Conservation (phyloP, 2,797 vertebrate species). For the Sebastes miniatus region DNA sequence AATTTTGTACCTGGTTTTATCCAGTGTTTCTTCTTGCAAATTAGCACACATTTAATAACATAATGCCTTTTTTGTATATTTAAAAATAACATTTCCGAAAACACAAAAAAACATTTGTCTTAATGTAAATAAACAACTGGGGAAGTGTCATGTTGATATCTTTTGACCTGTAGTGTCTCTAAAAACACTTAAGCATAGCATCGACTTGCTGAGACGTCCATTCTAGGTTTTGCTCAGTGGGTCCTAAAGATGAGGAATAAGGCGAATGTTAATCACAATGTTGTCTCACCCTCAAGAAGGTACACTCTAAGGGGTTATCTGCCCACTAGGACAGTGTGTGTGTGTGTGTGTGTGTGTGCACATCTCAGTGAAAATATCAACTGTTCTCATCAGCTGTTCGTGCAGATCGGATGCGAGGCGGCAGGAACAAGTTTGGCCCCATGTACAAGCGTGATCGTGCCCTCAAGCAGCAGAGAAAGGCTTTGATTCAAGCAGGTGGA, state of each 20-base stretch:
- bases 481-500: conserved; percentile 86
- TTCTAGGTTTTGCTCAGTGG: neutral
- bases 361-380: neutral
- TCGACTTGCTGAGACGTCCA: neutral
- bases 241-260: neutral
- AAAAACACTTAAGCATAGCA: neutral
- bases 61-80: too few species aligned
- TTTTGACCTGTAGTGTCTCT: too few species aligned
- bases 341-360: too few species aligned
- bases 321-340: too few species aligned
- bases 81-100: too few species aligned
- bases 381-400: conserved; percentile 85
- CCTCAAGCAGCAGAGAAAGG: conserved; percentile 93
- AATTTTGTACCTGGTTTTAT: too few species aligned
- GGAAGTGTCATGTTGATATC: neutral
- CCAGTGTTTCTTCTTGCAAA: too few species aligned
- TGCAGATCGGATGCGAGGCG: conserved; percentile 92
- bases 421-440: conserved; percentile 94
- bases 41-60: too few species aligned
- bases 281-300: neutral
- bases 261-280: neutral
- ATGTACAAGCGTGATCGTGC: conserved; percentile 95
- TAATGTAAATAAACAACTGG: neutral
- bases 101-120: too few species aligned
- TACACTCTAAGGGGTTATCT: neutral